Conservation (phyloP, 2,113 vertebrate genomes). For the Eretmochelys imbricata region DNA sequence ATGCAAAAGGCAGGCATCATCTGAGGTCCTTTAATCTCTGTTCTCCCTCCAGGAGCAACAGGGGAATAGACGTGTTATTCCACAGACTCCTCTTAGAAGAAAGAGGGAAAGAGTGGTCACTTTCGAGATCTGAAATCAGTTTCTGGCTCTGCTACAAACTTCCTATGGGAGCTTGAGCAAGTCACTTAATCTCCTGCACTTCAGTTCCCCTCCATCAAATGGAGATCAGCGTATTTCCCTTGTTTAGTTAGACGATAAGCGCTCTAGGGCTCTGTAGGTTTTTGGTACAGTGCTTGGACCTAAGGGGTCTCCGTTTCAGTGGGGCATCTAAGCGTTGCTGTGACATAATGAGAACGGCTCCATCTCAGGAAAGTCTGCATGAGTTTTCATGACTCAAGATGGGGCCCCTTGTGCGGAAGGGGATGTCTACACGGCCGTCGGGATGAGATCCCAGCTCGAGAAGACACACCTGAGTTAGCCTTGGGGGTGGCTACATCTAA, state of each 20-base stretch:
- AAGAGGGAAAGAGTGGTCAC: not conserved
- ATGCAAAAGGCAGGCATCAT: not conserved
- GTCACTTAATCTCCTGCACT: not conserved
- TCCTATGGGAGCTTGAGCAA: not conserved
- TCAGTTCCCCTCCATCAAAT: not conserved
- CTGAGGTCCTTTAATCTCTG: not conserved
- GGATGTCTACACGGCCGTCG: not conserved
- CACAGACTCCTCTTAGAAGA: not conserved
- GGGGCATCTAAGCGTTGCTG: not conserved
- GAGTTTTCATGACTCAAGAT: too few relatives aligned
- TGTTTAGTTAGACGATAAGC: not conserved
- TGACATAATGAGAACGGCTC: not conserved
- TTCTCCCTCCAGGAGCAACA: not conserved
- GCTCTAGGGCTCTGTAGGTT: not conserved
- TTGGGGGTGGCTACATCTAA: not conserved
- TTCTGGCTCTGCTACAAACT: not conserved
- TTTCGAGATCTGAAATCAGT: not conserved
- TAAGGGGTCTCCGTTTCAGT: not conserved
- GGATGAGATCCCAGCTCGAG: not conserved
- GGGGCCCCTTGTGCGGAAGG: not conserved
- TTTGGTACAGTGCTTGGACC: not conserved
- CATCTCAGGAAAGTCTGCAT: not conserved
- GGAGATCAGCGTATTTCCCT: not conserved
- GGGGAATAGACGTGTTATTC: not conserved
- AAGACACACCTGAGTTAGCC: not conserved